phyloP scores from a whole-genome alignment of 1,140 invertebrate species.

The Calycopis cecrops region DNA sequence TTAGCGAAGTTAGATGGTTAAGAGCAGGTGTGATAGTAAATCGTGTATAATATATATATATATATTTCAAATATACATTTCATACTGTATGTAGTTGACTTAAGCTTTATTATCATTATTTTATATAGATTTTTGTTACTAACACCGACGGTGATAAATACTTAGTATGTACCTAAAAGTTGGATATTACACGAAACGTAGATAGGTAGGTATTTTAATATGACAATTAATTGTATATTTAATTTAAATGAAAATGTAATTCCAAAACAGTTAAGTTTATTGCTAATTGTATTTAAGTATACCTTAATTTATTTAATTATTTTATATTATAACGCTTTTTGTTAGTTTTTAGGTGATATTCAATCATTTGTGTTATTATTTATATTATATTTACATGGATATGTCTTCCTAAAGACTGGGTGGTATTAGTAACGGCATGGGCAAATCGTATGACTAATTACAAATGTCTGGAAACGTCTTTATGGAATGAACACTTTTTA shows the following conservation, averaged over 20 bases:
- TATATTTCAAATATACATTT: constrained; percentile 1
- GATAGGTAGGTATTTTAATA: constrained; percentile 72
- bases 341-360: constrained; percentile 18
- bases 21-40: constrained; percentile 1
- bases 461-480: constrained; percentile 10
- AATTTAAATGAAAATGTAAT: constrained; percentile 25
- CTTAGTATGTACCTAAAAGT: constrained; percentile 32
- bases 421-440: constrained; percentile 26
- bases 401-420: constrained; percentile 37
- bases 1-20: constrained; percentile 3
- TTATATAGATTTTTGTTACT: no score
- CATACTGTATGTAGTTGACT: constrained; percentile 11
- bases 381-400: constrained; percentile 28
- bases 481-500: constrained; percentile 20
- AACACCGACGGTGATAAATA: no score
- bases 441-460: constrained; percentile 21
- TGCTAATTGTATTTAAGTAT: no score
- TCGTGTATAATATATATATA: neutral
- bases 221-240: constrained; percentile 63
- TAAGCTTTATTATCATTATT: neutral
- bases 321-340: no score
- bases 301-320: neutral
- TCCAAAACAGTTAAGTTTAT: no score
- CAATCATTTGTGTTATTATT: constrained; percentile 26
- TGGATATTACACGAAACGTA: constrained; percentile 71